These are phyloP conservation scores for Ennomos fuscantarius DNA, from an alignment of 2,888 invertebrate species.

Conservation along the genomic window DNA sequence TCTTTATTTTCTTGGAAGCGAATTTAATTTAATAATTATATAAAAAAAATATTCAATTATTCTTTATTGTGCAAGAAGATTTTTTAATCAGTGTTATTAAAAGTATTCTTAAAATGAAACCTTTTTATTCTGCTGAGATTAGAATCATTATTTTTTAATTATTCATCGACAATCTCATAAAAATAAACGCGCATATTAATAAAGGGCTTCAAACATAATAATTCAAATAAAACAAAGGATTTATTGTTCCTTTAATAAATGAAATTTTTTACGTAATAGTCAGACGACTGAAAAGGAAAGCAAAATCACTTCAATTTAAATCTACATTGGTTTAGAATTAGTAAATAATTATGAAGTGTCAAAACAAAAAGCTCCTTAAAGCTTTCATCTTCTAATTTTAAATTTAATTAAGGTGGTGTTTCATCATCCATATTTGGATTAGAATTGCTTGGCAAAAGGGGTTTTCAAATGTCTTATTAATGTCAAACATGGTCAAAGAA, in stretches of 20 bases:
- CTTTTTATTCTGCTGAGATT: too few relatives aligned
- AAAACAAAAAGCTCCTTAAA: slow-evolving; percentile 52
- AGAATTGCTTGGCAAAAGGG: slow-evolving; percentile 36
- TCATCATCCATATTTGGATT: slow-evolving; percentile 41
- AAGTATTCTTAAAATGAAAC: too few relatives aligned
- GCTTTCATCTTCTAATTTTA: slow-evolving; percentile 51
- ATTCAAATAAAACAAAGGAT: slow-evolving; percentile 9
- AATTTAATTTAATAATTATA: slow-evolving; percentile 25
- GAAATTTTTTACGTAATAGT: slow-evolving; percentile 11
- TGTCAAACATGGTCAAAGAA: slow-evolving; percentile 41
- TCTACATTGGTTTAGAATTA: slow-evolving; percentile 42
- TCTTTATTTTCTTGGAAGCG: slow-evolving; percentile 37
- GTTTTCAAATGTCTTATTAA: slow-evolving; percentile 44
- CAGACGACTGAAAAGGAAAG: slow-evolving; percentile 16
- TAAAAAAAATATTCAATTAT: too few relatives aligned
- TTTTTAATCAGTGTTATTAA: too few relatives aligned
- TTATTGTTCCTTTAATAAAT: slow-evolving; percentile 17
- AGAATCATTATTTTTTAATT: not conserved
- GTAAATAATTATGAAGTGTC: slow-evolving; percentile 50
- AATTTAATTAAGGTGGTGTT: slow-evolving; percentile 50
- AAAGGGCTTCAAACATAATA: slow-evolving; percentile 2
- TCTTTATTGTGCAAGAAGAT: too few relatives aligned
- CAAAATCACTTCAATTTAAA: slow-evolving; percentile 35
- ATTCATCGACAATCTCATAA: not conserved
- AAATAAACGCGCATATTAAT: not conserved